Conservation (phyloP, 2,797 vertebrate species). For the Micromesistius poutassou region DNA sequence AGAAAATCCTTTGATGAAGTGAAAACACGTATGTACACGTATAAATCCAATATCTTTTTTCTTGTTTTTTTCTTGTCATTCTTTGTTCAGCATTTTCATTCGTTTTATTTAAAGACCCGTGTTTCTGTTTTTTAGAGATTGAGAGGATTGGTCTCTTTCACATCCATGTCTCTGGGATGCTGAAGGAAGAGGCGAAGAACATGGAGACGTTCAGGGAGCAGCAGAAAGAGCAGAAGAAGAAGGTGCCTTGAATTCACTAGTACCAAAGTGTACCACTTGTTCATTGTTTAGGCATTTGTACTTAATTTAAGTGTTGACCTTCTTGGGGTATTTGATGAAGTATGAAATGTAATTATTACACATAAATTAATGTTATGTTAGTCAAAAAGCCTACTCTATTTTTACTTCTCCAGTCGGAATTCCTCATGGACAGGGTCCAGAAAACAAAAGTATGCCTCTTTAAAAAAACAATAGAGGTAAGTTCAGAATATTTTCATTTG, state of each 20-base stretch:
- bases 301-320: not conserved
- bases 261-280: not conserved
- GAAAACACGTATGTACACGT: slow-evolving; percentile 83
- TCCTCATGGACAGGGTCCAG: slow-evolving; percentile 86
- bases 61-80: too few species aligned
- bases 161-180: slow-evolving; percentile 80
- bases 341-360: slow-evolving; percentile 3
- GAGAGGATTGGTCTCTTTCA: slow-evolving; percentile 89
- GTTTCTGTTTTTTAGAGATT: slow-evolving; percentile 72
- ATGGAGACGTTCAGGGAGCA: slow-evolving; percentile 91
- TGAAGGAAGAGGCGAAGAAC: slow-evolving; percentile 85
- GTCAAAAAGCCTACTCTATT: not conserved
- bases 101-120: not conserved
- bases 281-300: not conserved
- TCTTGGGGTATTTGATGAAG: not conserved
- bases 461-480: slow-evolving; percentile 91
- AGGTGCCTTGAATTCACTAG: slow-evolving; percentile 66
- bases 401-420: slow-evolving; percentile 77
- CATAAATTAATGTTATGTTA: not conserved
- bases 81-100: not conserved
- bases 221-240: slow-evolving; percentile 94
- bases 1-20: slow-evolving; percentile 85
- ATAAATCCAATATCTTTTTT: not conserved
- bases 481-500: slow-evolving; percentile 27
- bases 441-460: slow-evolving; percentile 87